Evolutionary conservation across 2,113 vertebrate species (phyloP), one percentile per base, ranked within the genome.

Genomic region (Pipa parva): DNA sequence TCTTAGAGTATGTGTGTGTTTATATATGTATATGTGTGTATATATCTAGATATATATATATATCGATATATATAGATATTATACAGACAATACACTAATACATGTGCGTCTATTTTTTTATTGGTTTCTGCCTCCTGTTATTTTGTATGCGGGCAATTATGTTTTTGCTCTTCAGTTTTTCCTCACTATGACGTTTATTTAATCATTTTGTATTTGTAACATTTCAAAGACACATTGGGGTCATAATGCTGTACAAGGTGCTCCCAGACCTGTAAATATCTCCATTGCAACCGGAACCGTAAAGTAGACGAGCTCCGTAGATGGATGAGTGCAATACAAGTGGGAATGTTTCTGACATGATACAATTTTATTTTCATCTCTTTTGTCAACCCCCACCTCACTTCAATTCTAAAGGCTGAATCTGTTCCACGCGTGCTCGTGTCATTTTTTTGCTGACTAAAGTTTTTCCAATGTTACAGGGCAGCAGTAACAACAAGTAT

Each of bases 141-240:
- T 31, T 31, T 21, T 56, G 9, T 56, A 31, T 55, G 29, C 33
- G 29, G 33, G n/a, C 25, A 26, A 15, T 33, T 56, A 42, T n/a
- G 39, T n/a, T 42, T 36, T 36, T 12, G n/a, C n/a, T 3, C 7
- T 46, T 17, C 15, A 46, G 12, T 46, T 46, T 17, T 17, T 7
- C 42, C 18, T 46, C 18, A 46, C 11, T 17, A 46, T 17, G 6
- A 17, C 18, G 42, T 81, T 80, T 80, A 80, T 80, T 81, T 80
- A 76, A 80, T 74, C 75, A 72, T 81, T 79, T 80, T 79, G 75
- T 69, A 71, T 74, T 71, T 74, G 74, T 67, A 71, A 71, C 51
- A 64, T 74, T 74, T 78, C 72, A 79, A 76, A 73, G 59, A 68
- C 74, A 70, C 74, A 74, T 63, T 76, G 78, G 60, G 78, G 80